These are phyloP conservation scores for Griposia aprilina DNA, from an alignment of 2,888 invertebrate species.

Conservation along the genomic window DNA sequence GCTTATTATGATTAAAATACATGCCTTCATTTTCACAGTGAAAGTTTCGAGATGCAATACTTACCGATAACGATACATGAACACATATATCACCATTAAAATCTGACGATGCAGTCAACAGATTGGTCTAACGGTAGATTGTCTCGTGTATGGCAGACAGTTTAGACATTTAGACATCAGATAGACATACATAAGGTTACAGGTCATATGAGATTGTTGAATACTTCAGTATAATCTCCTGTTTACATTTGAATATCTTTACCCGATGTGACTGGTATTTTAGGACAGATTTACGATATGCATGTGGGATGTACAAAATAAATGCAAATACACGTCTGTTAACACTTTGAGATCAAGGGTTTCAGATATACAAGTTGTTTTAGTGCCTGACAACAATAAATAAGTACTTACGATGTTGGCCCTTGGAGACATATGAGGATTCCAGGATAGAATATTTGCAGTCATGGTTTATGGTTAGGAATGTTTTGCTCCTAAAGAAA, in stretches of 20 bases:
- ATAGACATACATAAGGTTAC: constrained; percentile 46
- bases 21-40: no score
- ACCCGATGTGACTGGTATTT: constrained; percentile 30
- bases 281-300: constrained; percentile 51
- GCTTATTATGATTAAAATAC: no score
- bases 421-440: neutral
- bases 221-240: constrained; percentile 40
- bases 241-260: constrained; percentile 47
- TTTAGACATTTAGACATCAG: constrained; percentile 57
- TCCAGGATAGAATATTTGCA: neutral
- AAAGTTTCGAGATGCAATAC: neutral
- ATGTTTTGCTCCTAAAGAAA: neutral
- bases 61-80: neutral
- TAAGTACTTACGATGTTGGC: neutral
- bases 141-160: constrained; percentile 2
- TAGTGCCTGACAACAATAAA: neutral
- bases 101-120: constrained; percentile 25
- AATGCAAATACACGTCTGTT: constrained; percentile 26
- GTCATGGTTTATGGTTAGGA: neutral
- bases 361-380: constrained; percentile 15
- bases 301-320: constrained; percentile 26
- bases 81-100: constrained; percentile 4
- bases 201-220: constrained; percentile 40
- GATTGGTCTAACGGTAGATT: constrained; percentile 41
- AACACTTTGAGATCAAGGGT: constrained; percentile 30